Base-by-base conservation (phyloP, 2,888 invertebrate species). In the Microplitis deprimator region DNA sequence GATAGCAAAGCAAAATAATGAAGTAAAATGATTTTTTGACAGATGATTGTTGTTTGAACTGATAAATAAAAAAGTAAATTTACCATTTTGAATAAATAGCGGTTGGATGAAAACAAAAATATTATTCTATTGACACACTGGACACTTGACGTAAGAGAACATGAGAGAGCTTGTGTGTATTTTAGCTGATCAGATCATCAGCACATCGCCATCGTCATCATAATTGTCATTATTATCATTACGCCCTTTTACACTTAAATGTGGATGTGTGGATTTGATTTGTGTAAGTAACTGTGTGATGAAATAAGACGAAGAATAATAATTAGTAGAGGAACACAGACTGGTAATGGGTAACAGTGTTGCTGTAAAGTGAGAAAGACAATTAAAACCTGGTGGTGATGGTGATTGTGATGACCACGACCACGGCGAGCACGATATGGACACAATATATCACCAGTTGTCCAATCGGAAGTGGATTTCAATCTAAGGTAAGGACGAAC, bases 91-190 rank as follows among this genome's bases (percentile, higher is more conserved):
- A 84, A 81, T 73, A 82, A 87, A 85, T 86, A 86, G 84, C 29
- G 83, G 86, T 85, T 50, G 50, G 8, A 50, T 85, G 86, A 89
- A 88, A 89, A 87, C 89, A 89, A 89, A 89, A 89, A 89, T 89
- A 89, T 89, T 89, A 87, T 88, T 87, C 84, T 85, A 84, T 83
- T 88, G 85, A 85, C 85, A 85, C 85, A 5, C 8, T 50, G 13
- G 83, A 84, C 82, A 86, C 86, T 87, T 88, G 86, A 87, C 89
- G 88, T 88, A 13, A 13, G 50, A 50, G 85, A 86, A 89, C 85
- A 84, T 88, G 88, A 80, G 82, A 79, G 82, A 82, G 81, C 77
- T 76, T 77, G 67, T 76, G 71, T 77, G 29, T 41, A 41, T 10
- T 41, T 13, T 50, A 13, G 50, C 50, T 50, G 29, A 29, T 29